phyloP scores from a whole-genome alignment of 2,113 vertebrate species.

The Riparia riparia region DNA sequence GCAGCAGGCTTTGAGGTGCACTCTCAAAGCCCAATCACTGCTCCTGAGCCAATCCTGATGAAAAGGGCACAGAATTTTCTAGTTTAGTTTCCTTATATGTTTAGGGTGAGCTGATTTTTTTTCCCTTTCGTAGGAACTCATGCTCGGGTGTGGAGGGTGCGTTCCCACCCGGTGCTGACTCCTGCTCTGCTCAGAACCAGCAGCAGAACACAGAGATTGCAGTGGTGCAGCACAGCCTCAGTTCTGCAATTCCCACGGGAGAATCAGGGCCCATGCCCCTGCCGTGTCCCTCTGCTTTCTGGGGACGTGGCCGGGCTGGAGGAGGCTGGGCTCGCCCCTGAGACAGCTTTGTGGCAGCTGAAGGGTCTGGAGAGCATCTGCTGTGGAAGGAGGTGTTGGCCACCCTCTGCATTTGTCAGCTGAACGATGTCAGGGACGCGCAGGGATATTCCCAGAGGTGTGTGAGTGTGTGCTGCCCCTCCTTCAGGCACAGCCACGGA shows the following conservation, averaged over 20 bases:
- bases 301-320: accelerated
- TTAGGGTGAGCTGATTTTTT: too few relatives aligned
- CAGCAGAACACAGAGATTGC: background rate
- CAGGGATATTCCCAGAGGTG: too few relatives aligned
- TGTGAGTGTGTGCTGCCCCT: background rate
- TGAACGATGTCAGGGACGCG: background rate
- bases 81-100: too few relatives aligned
- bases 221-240: too few relatives aligned
- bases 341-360: background rate
- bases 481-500: background rate
- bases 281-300: accelerated
- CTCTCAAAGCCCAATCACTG: too few relatives aligned
- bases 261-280: background rate
- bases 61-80: too few relatives aligned
- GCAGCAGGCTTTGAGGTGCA: too few relatives aligned
- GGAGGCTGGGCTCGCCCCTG: accelerated
- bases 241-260: accelerated
- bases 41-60: too few relatives aligned
- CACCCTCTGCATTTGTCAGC: background rate
- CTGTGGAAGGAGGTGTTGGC: background rate
- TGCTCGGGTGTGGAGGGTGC: too few relatives aligned
- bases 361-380: background rate
- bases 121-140: too few relatives aligned
- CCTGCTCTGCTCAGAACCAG: background rate
- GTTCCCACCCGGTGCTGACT: too few relatives aligned